phyloP scores from a whole-genome alignment of 2,888 invertebrate genomes.

The Folsomia candida region DNA sequence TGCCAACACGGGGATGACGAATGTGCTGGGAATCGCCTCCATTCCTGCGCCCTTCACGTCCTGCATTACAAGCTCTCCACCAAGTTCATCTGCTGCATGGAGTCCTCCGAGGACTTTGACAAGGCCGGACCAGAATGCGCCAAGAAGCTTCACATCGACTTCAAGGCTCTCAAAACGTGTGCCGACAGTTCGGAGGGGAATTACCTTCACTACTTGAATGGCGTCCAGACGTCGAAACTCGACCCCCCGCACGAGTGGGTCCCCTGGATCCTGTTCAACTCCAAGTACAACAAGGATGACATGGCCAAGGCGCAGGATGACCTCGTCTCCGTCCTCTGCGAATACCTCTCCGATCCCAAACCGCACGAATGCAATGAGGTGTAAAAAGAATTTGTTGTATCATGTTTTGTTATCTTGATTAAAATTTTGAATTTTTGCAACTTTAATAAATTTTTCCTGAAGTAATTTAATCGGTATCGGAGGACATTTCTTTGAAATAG shows the following conservation, averaged over 20 bases:
- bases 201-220: conserved; percentile 27
- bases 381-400: not conserved
- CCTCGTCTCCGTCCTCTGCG: conserved; percentile 30
- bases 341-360: conserved; percentile 29
- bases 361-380: conserved; percentile 38
- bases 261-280: conserved; percentile 40
- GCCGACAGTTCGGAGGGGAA: conserved; percentile 29
- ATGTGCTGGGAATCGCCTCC: conserved; percentile 39
- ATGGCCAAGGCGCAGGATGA: conserved; percentile 37
- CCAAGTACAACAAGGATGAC: conserved; percentile 29
- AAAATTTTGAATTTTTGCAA: not conserved
- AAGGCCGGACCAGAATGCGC: conserved; percentile 31
- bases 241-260: conserved; percentile 35
- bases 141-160: conserved; percentile 26
- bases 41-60: conserved; percentile 37
- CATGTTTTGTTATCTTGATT: too few species aligned
- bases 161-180: conserved; percentile 23
- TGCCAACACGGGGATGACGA: conserved; percentile 44
- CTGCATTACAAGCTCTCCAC: conserved; percentile 24
- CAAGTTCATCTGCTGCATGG: conserved; percentile 38
- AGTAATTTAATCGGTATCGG: conserved; percentile 4
- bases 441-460: not conserved
- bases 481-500: conserved; percentile 18
- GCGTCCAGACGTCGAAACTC: conserved; percentile 28
- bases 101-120: conserved; percentile 26